Evolutionary conservation across 2,888 invertebrate genomes (phyloP).

Genomic region (Hoplodrina ambigua): DNA sequence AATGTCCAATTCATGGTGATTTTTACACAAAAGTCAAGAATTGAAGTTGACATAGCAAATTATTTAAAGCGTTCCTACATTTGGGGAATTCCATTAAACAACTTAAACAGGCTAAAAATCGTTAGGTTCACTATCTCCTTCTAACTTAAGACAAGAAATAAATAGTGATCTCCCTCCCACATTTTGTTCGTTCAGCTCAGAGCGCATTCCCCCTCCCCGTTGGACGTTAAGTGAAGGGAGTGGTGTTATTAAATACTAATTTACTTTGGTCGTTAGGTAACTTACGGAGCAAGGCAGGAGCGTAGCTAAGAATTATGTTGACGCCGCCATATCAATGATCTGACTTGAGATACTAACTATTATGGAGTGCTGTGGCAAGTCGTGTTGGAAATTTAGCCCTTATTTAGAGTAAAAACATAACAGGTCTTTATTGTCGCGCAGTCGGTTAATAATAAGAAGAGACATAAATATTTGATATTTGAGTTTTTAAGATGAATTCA

Average conservation of each 20-base stretch:
- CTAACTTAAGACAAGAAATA: not conserved
- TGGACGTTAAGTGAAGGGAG: constrained; percentile 54
- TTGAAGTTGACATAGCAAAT: not conserved
- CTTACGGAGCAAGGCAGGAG: constrained; percentile 73
- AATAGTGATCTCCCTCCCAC: not conserved
- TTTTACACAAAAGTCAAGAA: not conserved
- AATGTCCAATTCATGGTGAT: too few relatives aligned
- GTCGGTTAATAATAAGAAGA: not conserved
- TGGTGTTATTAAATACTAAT: constrained; percentile 68
- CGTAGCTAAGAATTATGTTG: constrained; percentile 59
- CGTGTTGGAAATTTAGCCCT: constrained; percentile 37
- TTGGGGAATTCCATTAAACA: not conserved
- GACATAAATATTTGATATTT: not conserved
- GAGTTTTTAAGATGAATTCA: not conserved
- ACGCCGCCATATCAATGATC: constrained; percentile 71
- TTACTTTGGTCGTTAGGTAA: constrained; percentile 88
- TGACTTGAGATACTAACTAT: constrained; percentile 55
- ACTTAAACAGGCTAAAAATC: not conserved
- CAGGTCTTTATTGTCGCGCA: not conserved
- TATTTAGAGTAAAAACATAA: not conserved
- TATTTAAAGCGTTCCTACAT: not conserved
- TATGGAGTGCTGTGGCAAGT: constrained; percentile 60
- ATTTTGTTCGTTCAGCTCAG: constrained; percentile 6
- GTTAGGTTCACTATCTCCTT: not conserved
- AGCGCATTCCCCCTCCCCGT: constrained; percentile 50